These are phyloP conservation scores for Rotaria sp. DNA, from an alignment of 2,888 invertebrate species.

Conservation along the genomic window DNA sequence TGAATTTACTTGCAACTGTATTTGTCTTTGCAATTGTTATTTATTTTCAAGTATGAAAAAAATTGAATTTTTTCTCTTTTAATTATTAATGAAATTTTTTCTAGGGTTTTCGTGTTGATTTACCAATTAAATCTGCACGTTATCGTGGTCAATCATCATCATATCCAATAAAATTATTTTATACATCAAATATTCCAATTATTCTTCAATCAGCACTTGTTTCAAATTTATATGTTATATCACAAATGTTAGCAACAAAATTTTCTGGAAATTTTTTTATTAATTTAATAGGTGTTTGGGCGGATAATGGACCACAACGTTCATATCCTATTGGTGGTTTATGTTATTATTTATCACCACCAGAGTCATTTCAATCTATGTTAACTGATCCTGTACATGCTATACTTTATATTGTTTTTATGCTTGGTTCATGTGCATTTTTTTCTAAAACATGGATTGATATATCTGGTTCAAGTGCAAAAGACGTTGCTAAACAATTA, in stretches of 20 bases:
- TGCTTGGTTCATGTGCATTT: slow-evolving; percentile 98
- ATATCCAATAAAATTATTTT: slow-evolving; percentile 97
- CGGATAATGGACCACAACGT: slow-evolving; percentile 77
- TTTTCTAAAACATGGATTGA: slow-evolving; percentile 99
- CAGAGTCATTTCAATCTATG: slow-evolving; percentile 89
- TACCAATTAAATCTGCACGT: slow-evolving; percentile 96
- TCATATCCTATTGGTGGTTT: slow-evolving; percentile 95
- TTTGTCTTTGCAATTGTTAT: slow-evolving; percentile 97
- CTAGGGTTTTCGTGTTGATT: slow-evolving; percentile 98
- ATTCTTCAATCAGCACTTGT: slow-evolving; percentile 96
- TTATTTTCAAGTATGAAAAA: slow-evolving; percentile 86
- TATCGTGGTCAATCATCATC: slow-evolving; percentile 98
- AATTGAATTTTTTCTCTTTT: no score
- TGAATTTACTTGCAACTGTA: slow-evolving; percentile 94
- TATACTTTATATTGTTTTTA: slow-evolving; percentile 88
- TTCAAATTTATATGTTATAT: slow-evolving; percentile 96
- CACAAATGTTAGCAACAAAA: slow-evolving; percentile 97
- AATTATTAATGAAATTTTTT: no score
- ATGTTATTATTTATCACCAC: slow-evolving; percentile 96
- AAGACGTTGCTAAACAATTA: slow-evolving; percentile 97
- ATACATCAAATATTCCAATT: slow-evolving; percentile 98
- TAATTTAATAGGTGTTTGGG: slow-evolving; percentile 93
- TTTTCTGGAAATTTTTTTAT: slow-evolving; percentile 95
- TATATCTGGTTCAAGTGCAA: slow-evolving; percentile 96
- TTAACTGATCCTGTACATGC: slow-evolving; percentile 93